Percentiles rank a stretch among this genome's conserved stretches.
phyloP scores from a whole-genome alignment of 1,140 invertebrate genomes.

The Panagrolaimus sp. region DNA sequence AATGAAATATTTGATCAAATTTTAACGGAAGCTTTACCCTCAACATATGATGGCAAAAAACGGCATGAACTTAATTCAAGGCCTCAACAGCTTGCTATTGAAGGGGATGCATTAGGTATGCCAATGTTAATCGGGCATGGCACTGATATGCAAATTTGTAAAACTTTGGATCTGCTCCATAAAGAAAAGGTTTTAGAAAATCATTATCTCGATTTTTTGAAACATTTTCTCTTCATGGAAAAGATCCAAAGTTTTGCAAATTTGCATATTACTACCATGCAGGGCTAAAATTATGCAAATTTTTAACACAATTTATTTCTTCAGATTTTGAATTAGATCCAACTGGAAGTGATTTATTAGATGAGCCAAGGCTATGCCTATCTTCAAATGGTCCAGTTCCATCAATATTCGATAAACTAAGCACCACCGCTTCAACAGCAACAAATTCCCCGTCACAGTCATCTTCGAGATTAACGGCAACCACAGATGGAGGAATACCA shows the following conservation, averaged over 20 bases:
- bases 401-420: background rate
- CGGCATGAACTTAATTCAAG: conserved; percentile 23
- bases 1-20: conserved; percentile 46
- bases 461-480: background rate
- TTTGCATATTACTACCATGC: no score
- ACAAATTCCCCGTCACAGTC: background rate
- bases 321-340: conserved; percentile 25
- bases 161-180: conserved; percentile 78
- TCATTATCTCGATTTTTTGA: background rate
- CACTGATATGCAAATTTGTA: no score
- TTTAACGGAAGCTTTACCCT: conserved; percentile 47
- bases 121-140: no score
- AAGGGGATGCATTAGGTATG: conserved; percentile 35
- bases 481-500: background rate
- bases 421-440: background rate
- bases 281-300: background rate
- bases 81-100: conserved; percentile 38
- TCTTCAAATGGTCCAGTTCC: conserved; percentile 13
- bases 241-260: background rate
- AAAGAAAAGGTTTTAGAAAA: conserved; percentile 78
- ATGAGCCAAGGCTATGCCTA: background rate
- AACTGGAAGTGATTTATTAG: background rate
- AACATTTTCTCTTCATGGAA: no score
- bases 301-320: background rate
- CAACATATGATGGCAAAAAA: conserved; percentile 35